These are phyloP conservation scores for Centropristis striata DNA, from an alignment of 2,113 vertebrate species.

Conservation along the genomic window DNA sequence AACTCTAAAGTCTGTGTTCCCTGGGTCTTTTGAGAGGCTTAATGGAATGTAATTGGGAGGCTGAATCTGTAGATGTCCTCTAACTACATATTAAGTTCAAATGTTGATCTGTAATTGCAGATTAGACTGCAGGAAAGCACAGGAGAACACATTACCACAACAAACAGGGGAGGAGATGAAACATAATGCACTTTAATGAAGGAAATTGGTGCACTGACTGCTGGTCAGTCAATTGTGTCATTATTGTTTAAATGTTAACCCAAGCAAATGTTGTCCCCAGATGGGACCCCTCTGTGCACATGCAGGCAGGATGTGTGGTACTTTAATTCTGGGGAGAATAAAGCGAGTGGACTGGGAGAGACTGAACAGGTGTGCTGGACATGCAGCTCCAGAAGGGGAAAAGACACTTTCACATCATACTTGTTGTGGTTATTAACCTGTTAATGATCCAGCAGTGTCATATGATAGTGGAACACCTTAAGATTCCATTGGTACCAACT, in stretches of 20 bases:
- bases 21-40: neutral
- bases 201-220: neutral
- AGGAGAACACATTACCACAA: neutral
- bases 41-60: neutral
- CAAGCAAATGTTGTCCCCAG: neutral
- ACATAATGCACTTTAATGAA: conserved; percentile 10
- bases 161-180: neutral
- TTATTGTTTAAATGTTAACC: conserved; percentile 13
- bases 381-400: too few relatives aligned
- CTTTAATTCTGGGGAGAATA: neutral
- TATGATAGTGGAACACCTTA: too few relatives aligned
- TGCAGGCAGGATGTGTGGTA: neutral
- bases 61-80: neutral
- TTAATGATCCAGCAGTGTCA: too few relatives aligned
- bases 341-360: too few relatives aligned
- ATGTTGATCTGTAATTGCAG: conserved; percentile 9
- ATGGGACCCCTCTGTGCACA: neutral
- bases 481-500: too few relatives aligned
- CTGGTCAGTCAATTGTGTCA: neutral
- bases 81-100: conserved; percentile 4
- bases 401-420: too few relatives aligned
- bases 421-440: too few relatives aligned
- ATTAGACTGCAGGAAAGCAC: conserved; percentile 1
- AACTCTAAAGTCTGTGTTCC: too few relatives aligned
- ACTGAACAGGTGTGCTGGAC: too few relatives aligned